These are phyloP conservation scores for Drosophila novamexicana DNA, from an alignment of 1,140 invertebrate species.

Conservation along the genomic window DNA sequence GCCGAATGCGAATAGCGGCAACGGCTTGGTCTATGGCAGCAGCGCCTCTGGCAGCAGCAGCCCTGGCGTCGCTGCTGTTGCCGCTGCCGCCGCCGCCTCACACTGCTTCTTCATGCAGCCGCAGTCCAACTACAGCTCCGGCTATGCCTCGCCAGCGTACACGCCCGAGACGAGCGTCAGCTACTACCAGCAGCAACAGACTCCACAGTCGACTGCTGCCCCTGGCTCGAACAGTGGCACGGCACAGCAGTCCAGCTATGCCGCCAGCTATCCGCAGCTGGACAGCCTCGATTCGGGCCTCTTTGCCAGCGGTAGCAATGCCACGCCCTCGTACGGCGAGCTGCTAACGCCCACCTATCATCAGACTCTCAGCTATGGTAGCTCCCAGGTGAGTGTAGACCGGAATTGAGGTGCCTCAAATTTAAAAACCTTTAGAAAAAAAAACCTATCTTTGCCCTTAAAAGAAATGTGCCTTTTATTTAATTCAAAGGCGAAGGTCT, in stretches of 20 bases:
- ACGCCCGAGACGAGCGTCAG: conserved; percentile 67
- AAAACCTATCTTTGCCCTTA: no score
- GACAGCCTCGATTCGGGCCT: conserved; percentile 70
- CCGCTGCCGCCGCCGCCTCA: conserved; percentile 31
- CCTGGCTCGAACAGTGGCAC: conserved; percentile 19
- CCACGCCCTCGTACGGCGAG: conserved; percentile 76
- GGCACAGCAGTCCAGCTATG: conserved; percentile 32
- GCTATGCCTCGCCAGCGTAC: conserved; percentile 79
- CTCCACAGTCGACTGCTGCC: conserved; percentile 13
- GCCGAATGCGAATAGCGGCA: conserved; percentile 13
- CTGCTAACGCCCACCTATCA: conserved; percentile 59
- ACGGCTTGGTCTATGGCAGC: conserved; percentile 43
- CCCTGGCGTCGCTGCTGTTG: conserved; percentile 15
- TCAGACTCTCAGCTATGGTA: conserved; percentile 61
- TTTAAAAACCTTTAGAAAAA: no score
- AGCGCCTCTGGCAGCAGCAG: conserved; percentile 26
- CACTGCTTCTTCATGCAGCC: conserved; percentile 75
- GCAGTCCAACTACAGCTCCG: conserved; percentile 82
- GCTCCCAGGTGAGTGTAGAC: conserved; percentile 53
- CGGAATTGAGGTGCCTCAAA: not conserved
- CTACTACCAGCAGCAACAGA: conserved; percentile 71
- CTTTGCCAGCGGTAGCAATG: conserved; percentile 61
- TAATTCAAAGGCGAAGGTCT: no score
- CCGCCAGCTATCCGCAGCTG: conserved; percentile 57
- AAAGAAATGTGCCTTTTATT: no score